Base-by-base conservation (phyloP, 2,888 invertebrate genomes). In the Ochropacha duplaris region DNA sequence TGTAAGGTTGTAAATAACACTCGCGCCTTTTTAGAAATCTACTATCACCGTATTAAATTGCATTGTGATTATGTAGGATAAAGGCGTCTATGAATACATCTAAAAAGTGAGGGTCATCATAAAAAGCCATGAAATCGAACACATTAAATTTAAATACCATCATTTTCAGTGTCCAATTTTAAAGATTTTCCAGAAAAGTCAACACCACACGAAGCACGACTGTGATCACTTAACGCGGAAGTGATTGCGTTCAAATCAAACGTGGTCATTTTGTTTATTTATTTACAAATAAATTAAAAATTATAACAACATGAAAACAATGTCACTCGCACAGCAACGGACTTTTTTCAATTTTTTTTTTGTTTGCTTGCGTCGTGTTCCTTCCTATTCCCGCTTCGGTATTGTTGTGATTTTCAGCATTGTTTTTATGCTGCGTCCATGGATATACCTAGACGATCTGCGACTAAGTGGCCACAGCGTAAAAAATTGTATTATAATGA, bases 111-210 rank as follows among this genome's bases (percentile, higher is more conserved):
- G 50, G 14, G 28, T 2, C 5, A 19, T 22, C 12, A 11, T 26
- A n/a, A 36, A 49, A 69, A 61, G 24, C 57, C 58, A 31, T 11
- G 60, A 71, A 62, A 62, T 67, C 62, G 49, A 44, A 50, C 28
- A 52, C 22, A 39, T 16, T 8, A 22, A 31, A 11, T 12, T 36
- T 49, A n/a, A 62, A 56, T 60, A 98, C 98, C 98, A 92, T 98
- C 96, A 59, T 95, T 94, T 55, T 95, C 96, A 0, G 94, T 94
- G 81, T 97, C 94, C 72, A 98, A 94, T 88, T 97, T 97, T 55
- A 97, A 84, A 0, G 95, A 95, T 87, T 95, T 95, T 57, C 96
- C 97, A 61, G 96, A 95, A 84, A 98, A 98, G 76, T 96, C 96
- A 16, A 98, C 95, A 54, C 97, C 97, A 71, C 79, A 91, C 22